Base-by-base conservation (phyloP, 2,888 invertebrate genomes). In the Apoda limacodes region DNA sequence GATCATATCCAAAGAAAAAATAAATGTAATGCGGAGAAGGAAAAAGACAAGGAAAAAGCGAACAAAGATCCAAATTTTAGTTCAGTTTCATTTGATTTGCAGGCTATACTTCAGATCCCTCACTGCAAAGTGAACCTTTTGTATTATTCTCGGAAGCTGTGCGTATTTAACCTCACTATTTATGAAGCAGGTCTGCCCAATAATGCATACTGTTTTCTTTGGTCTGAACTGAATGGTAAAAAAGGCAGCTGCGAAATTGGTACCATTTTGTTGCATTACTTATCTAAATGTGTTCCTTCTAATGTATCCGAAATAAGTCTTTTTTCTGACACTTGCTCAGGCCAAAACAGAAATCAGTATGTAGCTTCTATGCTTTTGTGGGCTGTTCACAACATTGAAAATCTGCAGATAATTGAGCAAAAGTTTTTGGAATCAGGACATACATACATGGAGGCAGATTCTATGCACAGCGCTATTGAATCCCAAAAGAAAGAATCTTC, bases 281-380 rank as follows among this genome's bases (percentile, higher is more conserved):
- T 34, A 5, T 22, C 24, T 11, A 23, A 9, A 5, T 24, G 13
- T 24, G 9, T 28, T 13, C 20, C 26, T 12, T 11, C 17, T 19
- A n/a, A 28, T n/a, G 25, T 29, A 3, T 23, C 12, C 3, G 19
- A 28, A 19, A 14, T 26, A 10, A 10, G 17, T 11, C 24, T 27
- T 9, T 27, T 17, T 23, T 27, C 23, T n/a, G 28, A 32, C 15
- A 32, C 32, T 17, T 25, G 25, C 11, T 22, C 15, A n/a, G 27
- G 23, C 7, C 32, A 32, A 21, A 32, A 32, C 12, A 22, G 23
- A 19, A 32, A 32, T 9, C 32, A 32, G n/a, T 32, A 19, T 21
- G 25, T 32, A 9, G 22, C 10, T 25, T 21, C 25, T 11, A 20
- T 31, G 25, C 22, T 22, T 7, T 14, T n/a, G n/a, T n/a, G n/a